Percentiles rank a stretch among this genome's conserved stretches.
These are phyloP conservation scores for Idaea dimidiata DNA, from an alignment of 2,888 invertebrate genomes.

Conservation along the genomic window DNA sequence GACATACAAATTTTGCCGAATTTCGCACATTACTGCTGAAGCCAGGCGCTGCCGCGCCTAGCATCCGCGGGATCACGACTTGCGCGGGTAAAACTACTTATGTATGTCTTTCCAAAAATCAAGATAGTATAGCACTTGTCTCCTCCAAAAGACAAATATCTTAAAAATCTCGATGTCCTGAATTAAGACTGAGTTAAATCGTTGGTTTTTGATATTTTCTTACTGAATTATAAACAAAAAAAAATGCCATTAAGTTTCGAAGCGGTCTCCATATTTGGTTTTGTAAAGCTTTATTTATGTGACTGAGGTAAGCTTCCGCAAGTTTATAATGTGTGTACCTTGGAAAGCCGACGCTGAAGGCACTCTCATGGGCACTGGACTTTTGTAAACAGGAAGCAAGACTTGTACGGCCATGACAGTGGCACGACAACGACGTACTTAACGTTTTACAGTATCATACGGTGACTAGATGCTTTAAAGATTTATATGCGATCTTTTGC, in stretches of 20 bases:
- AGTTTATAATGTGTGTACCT: constrained; percentile 14
- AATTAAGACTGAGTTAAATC: too few relatives aligned
- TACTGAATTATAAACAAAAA: constrained; percentile 5
- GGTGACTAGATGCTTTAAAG: neutral
- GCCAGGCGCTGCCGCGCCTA: too few relatives aligned
- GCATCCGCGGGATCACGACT: too few relatives aligned
- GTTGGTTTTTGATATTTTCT: too few relatives aligned
- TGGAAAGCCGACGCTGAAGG: constrained; percentile 12
- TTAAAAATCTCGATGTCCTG: too few relatives aligned
- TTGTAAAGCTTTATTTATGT: constrained; percentile 9
- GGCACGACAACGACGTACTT: constrained; percentile 2
- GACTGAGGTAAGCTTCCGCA: constrained; percentile 15
- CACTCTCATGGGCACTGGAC: neutral
- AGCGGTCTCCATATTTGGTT: constrained; percentile 13
- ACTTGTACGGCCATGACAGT: neutral
- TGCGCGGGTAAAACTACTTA: too few relatives aligned
- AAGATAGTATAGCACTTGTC: too few relatives aligned
- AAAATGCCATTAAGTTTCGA: constrained; percentile 13
- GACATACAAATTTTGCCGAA: too few relatives aligned
- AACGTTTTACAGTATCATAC: neutral
- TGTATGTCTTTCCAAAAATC: too few relatives aligned
- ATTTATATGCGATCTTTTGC: neutral
- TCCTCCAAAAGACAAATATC: too few relatives aligned
- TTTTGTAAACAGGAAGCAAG: constrained; percentile 14
- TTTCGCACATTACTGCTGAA: too few relatives aligned